phyloP scores from a whole-genome alignment of 2,888 invertebrate species.

The Latrodectus elegans region DNA sequence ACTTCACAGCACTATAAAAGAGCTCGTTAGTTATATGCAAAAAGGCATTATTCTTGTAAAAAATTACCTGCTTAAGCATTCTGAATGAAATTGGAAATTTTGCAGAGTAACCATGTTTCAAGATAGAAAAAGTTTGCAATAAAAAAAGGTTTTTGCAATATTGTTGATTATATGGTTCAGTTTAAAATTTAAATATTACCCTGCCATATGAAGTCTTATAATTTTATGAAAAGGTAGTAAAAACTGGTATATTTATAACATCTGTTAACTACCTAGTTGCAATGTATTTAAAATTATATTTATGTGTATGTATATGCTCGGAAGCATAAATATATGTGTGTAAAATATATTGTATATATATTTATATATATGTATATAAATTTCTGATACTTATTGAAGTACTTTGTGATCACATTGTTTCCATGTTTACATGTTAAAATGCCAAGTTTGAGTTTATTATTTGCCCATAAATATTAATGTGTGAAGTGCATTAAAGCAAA shows the following conservation, averaged over 20 bases:
- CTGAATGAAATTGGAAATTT: neutral
- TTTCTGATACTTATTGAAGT: constrained; percentile 68
- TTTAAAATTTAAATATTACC: constrained; percentile 24
- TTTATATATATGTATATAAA: constrained; percentile 56
- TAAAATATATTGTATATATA: constrained; percentile 27
- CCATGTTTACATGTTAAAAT: constrained; percentile 57
- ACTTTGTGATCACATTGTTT: constrained; percentile 68
- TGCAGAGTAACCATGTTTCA: constrained; percentile 14
- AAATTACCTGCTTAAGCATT: constrained; percentile 49
- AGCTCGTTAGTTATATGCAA: constrained; percentile 81
- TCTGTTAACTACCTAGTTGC: constrained; percentile 36
- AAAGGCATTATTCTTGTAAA: constrained; percentile 72
- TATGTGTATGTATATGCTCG: constrained; percentile 19
- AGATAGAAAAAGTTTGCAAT: neutral
- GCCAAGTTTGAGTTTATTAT: constrained; percentile 43
- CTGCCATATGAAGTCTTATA: constrained; percentile 28
- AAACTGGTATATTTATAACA: constrained; percentile 14
- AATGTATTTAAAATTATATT: constrained; percentile 50
- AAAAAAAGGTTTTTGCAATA: neutral
- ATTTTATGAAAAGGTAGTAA: constrained; percentile 24
- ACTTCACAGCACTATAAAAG: constrained; percentile 89
- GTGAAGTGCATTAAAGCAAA: constrained; percentile 45
- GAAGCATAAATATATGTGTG: constrained; percentile 18
- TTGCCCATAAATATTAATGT: constrained; percentile 51
- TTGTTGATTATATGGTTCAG: constrained; percentile 14